Evolutionary conservation across 2,888 invertebrate species (phyloP).

Genomic region (Anticlea derivata): DNA sequence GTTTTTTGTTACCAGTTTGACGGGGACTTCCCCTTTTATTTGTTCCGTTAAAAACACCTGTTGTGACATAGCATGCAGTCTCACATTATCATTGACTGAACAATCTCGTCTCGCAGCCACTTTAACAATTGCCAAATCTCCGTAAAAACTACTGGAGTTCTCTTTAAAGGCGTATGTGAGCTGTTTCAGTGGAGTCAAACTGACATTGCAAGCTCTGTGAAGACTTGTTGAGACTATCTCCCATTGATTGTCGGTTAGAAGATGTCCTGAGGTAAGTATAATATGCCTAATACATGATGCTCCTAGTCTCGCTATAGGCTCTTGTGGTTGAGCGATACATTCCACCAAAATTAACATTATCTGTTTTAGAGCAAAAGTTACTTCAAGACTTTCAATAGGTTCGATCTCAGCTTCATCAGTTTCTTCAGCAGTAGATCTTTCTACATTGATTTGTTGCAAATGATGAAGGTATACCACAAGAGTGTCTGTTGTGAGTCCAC

Average conservation of each 20-base stretch:
- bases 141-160: constrained; percentile 97
- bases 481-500: constrained; percentile 95
- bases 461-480: constrained; percentile 93
- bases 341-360: constrained; percentile 93
- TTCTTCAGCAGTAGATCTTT: constrained; percentile 65
- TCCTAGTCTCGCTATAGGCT: constrained; percentile 94
- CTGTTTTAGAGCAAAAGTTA: constrained; percentile 93
- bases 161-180: constrained; percentile 95
- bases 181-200: constrained; percentile 93
- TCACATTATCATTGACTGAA: constrained; percentile 91
- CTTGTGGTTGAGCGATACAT: constrained; percentile 95
- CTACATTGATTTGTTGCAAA: constrained; percentile 85
- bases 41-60: constrained; percentile 91
- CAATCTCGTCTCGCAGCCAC: constrained; percentile 96
- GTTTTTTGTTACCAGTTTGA: constrained; percentile 65
- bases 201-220: constrained; percentile 93
- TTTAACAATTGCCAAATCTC: constrained; percentile 95
- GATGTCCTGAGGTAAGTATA: constrained; percentile 91
- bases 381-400: constrained; percentile 81
- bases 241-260: constrained; percentile 93
- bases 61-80: constrained; percentile 94
- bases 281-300: constrained; percentile 96
- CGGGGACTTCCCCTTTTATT: constrained; percentile 60
- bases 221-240: constrained; percentile 92
- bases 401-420: constrained; percentile 72